These are phyloP conservation scores for Phaedon cochleariae DNA, from an alignment of 2,888 invertebrate species.

Conservation along the genomic window DNA sequence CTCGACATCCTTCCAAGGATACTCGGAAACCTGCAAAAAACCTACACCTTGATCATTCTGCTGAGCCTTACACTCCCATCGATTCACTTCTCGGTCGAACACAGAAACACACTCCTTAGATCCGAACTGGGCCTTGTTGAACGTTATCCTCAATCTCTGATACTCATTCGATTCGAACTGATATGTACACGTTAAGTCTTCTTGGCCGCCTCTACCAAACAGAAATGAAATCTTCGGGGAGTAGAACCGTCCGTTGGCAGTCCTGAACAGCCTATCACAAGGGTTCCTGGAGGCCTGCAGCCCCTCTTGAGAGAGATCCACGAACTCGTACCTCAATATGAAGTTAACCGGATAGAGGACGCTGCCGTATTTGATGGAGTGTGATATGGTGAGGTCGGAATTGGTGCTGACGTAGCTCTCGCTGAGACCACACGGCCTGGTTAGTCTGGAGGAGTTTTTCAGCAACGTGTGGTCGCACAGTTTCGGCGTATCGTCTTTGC, in stretches of 20 bases:
- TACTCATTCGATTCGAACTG: constrained; percentile 77
- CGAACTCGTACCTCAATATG: constrained; percentile 83
- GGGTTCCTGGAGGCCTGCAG: constrained; percentile 70
- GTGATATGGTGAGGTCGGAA: constrained; percentile 78
- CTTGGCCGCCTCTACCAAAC: constrained; percentile 82
- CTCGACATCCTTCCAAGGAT: constrained; percentile 72
- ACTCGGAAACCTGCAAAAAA: constrained; percentile 68
- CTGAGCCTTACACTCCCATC: constrained; percentile 73
- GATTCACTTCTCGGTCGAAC: constrained; percentile 72
- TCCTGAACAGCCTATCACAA: constrained; percentile 70
- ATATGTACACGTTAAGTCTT: constrained; percentile 78
- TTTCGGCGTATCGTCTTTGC: constrained; percentile 78
- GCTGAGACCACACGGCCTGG: constrained; percentile 73
- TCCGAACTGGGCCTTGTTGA: constrained; percentile 75
- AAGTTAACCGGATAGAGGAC: constrained; percentile 82
- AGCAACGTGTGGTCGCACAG: constrained; percentile 79
- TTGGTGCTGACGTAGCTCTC: constrained; percentile 83
- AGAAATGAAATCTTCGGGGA: constrained; percentile 84
- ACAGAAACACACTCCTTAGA: constrained; percentile 73
- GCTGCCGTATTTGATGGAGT: constrained; percentile 80
- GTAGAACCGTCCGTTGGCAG: constrained; percentile 66
- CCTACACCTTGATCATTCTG: constrained; percentile 51
- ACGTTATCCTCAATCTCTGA: constrained; percentile 74
- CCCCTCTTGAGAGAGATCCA: constrained; percentile 76
- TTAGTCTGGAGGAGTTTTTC: constrained; percentile 76